Percentiles rank a stretch among this genome's conserved stretches.
Evolutionary conservation across 2,797 vertebrate genomes (phyloP).

Genomic region (Sebastes umbrosus): DNA sequence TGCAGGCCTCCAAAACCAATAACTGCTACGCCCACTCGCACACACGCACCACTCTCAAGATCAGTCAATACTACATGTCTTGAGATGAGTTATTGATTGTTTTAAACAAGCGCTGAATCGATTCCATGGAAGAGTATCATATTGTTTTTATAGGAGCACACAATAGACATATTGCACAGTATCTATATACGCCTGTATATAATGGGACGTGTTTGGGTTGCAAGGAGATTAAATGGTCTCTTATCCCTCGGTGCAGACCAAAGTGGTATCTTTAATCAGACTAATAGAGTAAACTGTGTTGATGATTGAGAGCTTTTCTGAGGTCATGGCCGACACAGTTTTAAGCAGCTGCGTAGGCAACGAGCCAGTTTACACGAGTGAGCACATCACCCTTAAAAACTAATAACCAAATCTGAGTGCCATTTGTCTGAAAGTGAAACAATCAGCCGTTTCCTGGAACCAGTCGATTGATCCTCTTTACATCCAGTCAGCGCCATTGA

Average conservation of each 20-base stretch:
- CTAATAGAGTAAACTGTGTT: constrained; percentile 4
- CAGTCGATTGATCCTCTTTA: constrained; percentile 57
- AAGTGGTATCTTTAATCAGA: constrained; percentile 31
- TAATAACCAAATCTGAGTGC: constrained; percentile 5
- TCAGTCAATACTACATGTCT: constrained; percentile 29
- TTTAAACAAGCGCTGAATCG: constrained; percentile 35
- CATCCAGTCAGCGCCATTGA: constrained; percentile 44
- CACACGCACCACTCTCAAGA: constrained; percentile 14
- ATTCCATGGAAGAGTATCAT: constrained; percentile 40
- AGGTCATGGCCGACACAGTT: constrained; percentile 12
- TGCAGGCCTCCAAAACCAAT: constrained; percentile 50
- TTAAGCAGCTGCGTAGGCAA: not conserved
- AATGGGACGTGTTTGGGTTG: not conserved
- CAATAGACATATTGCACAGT: not conserved
- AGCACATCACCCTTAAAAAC: constrained; percentile 3
- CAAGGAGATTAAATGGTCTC: not conserved
- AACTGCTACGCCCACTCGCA: constrained; percentile 21
- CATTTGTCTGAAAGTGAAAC: constrained; percentile 48
- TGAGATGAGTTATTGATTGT: constrained; percentile 66
- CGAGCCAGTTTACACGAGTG: not conserved
- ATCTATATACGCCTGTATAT: not conserved
- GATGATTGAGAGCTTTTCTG: constrained; percentile 36
- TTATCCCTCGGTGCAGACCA: not conserved
- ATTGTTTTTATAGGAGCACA: constrained; percentile 20
- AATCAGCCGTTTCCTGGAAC: constrained; percentile 37